Conservation (phyloP, 1,140 invertebrate species). For the Drosophila parvula region DNA sequence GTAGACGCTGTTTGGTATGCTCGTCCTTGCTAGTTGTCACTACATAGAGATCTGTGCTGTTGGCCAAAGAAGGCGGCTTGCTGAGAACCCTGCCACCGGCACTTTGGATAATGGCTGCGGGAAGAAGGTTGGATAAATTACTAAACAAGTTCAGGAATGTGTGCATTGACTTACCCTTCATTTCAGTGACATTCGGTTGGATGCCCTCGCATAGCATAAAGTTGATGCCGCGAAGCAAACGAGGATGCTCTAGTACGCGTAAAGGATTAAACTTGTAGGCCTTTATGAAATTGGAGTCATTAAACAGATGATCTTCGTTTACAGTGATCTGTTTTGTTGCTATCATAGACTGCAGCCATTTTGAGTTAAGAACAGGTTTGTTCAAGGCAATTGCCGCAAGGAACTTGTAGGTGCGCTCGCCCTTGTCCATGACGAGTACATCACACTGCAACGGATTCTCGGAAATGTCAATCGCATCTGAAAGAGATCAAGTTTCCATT, state of each 20-base stretch:
- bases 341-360: conserved; percentile 46
- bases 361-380: conserved; percentile 49
- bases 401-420: conserved; percentile 68
- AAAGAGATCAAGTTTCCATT: background rate
- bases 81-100: conserved; percentile 46
- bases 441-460: conserved; percentile 51
- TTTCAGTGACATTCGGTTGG: conserved; percentile 43
- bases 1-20: background rate
- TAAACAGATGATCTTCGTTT: conserved; percentile 49
- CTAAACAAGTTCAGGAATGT: background rate
- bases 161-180: conserved; percentile 35
- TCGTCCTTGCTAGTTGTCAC: conserved; percentile 25
- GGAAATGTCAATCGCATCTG: conserved; percentile 49
- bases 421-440: conserved; percentile 62
- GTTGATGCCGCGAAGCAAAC: conserved; percentile 29
- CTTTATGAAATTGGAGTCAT: conserved; percentile 39
- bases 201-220: conserved; percentile 57
- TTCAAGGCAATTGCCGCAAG: conserved; percentile 47
- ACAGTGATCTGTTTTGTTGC: conserved; percentile 26
- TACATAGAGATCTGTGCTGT: conserved; percentile 20
- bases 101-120: conserved; percentile 49
- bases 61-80: conserved; percentile 12
- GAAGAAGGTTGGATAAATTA: background rate
- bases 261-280: conserved; percentile 50
- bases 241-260: conserved; percentile 11